phyloP scores from a whole-genome alignment of 2,797 vertebrate species.

The Sebastiscus tertius region DNA sequence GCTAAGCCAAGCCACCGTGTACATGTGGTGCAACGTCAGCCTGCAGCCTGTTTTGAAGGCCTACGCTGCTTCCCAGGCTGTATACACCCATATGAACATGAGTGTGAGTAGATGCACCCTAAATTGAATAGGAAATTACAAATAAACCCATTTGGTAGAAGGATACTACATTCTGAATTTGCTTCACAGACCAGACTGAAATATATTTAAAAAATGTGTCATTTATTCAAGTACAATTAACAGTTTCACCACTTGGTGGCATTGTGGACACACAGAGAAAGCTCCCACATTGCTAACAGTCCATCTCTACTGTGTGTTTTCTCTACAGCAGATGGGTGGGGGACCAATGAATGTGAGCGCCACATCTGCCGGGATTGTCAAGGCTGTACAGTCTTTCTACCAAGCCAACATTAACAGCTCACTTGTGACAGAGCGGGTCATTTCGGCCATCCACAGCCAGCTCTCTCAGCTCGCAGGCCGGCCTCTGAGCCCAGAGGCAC shows the following conservation, averaged over 20 bases:
- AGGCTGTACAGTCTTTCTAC: constrained; percentile 66
- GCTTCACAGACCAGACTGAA: background rate
- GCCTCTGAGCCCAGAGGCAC: constrained; percentile 50
- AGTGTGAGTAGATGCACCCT: constrained; percentile 67
- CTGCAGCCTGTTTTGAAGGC: constrained; percentile 65
- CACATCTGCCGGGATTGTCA: constrained; percentile 69
- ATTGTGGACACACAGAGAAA: constrained; percentile 64
- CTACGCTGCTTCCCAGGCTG: background rate
- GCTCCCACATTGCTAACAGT: background rate
- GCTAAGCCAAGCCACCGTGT: constrained; percentile 52
- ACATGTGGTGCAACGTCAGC: constrained; percentile 72
- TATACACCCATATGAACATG: constrained; percentile 41
- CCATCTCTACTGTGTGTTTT: constrained; percentile 38
- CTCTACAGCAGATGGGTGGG: constrained; percentile 58
- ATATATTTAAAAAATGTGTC: background rate
- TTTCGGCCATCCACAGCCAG: constrained; percentile 33
- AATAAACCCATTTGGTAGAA: background rate
- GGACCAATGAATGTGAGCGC: constrained; percentile 50
- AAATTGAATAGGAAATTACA: background rate
- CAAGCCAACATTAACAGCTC: constrained; percentile 49
- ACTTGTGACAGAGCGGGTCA: constrained; percentile 48
- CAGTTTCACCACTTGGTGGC: constrained; percentile 72
- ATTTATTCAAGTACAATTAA: background rate
- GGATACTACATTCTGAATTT: background rate
- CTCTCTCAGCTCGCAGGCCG: constrained; percentile 33